These are phyloP conservation scores for Sympetrum striolatum DNA, from an alignment of 2,888 invertebrate genomes.

Conservation along the genomic window DNA sequence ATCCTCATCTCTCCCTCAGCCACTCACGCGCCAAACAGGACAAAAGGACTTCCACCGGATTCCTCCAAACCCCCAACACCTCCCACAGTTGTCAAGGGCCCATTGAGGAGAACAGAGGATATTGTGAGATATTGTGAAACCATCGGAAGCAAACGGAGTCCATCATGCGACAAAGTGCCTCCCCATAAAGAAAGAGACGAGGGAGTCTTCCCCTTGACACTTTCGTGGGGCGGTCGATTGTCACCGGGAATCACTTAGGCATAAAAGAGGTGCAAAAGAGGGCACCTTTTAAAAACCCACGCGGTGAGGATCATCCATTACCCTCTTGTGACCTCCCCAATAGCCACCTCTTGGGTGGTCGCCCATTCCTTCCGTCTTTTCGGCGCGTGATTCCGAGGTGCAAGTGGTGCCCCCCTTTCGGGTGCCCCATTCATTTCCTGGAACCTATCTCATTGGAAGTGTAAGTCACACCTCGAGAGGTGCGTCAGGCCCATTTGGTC, in stretches of 20 bases:
- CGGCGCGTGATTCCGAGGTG: neutral
- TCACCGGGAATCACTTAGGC: neutral
- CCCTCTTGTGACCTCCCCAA: neutral
- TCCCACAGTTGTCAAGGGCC: too few relatives aligned
- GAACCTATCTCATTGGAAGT: conserved; percentile 21
- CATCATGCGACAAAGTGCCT: neutral
- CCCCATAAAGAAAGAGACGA: neutral
- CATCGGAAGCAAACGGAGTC: conserved; percentile 2
- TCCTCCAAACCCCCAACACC: too few relatives aligned
- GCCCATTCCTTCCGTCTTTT: neutral
- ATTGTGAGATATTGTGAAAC: neutral
- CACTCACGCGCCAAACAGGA: too few relatives aligned
- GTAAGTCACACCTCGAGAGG: neutral
- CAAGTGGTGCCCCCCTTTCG: neutral
- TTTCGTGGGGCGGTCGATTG: neutral
- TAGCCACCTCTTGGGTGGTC: neutral
- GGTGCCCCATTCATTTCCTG: conserved; percentile 33
- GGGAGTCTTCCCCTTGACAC: neutral
- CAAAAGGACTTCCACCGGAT: too few relatives aligned
- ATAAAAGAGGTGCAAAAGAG: conserved; percentile 14
- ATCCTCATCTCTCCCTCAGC: too few relatives aligned
- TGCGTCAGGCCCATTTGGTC: neutral
- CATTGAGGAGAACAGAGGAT: too few relatives aligned
- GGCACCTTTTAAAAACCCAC: conserved; percentile 11
- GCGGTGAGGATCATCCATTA: conserved; percentile 6